These are phyloP conservation scores for Leptatherina wallacei DNA, from an alignment of 2,797 vertebrate species.

Conservation along the genomic window DNA sequence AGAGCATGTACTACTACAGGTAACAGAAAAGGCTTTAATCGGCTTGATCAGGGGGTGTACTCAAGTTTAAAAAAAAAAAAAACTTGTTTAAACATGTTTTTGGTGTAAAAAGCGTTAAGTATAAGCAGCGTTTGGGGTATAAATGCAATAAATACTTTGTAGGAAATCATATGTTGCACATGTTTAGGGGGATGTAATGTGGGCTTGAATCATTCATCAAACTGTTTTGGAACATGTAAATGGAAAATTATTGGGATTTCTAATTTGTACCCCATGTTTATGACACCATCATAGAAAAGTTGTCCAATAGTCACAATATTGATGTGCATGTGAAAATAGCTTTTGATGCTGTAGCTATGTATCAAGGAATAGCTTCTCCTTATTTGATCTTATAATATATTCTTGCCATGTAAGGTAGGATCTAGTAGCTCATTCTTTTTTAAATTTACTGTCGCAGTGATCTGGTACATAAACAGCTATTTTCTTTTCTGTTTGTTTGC, in stretches of 20 bases:
- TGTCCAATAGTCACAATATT: neutral
- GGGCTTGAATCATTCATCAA: neutral
- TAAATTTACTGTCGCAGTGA: neutral
- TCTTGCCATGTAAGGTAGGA: neutral
- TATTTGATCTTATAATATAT: neutral
- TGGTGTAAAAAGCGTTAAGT: no score
- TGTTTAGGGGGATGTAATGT: no score
- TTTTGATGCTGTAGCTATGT: neutral
- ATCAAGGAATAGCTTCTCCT: neutral
- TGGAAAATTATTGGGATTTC: neutral
- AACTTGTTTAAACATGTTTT: no score
- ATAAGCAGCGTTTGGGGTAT: no score
- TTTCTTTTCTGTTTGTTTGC: conserved; percentile 2
- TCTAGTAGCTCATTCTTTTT: neutral
- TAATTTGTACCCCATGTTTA: neutral
- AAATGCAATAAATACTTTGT: no score
- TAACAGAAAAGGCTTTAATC: no score
- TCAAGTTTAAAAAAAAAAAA: no score
- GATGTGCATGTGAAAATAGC: neutral
- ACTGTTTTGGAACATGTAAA: neutral
- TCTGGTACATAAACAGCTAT: neutral
- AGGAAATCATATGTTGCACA: no score
- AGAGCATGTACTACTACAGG: no score
- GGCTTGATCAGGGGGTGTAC: no score
- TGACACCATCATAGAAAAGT: neutral